Conservation (phyloP, 2,888 invertebrate species). For the Drosophila conformis region DNA sequence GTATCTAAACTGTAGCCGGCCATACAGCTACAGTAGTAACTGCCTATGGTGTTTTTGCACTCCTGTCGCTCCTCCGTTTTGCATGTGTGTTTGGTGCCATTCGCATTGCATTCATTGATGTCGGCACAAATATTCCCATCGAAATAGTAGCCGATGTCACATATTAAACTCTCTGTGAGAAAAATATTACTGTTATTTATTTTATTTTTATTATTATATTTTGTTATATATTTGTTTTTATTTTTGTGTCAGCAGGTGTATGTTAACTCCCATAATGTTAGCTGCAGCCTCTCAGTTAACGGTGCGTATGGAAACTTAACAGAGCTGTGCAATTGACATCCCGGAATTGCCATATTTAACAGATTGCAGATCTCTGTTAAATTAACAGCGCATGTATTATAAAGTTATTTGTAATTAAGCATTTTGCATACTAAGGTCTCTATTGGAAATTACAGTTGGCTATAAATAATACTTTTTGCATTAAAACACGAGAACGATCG, state of each 20-base stretch:
- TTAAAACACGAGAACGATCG: background rate
- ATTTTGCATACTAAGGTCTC: background rate
- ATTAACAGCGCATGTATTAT: background rate
- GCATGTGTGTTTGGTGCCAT: slow-evolving; percentile 86
- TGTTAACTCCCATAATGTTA: background rate
- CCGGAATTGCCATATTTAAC: background rate
- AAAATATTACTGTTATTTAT: background rate
- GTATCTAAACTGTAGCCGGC: slow-evolving; percentile 88
- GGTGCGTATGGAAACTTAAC: background rate
- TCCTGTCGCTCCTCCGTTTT: slow-evolving; percentile 87
- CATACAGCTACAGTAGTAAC: slow-evolving; percentile 88
- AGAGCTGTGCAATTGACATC: background rate
- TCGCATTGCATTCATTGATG: slow-evolving; percentile 88
- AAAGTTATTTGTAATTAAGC: background rate
- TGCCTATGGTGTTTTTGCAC: slow-evolving; percentile 90
- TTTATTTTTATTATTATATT: background rate
- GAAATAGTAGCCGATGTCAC: slow-evolving; percentile 73
- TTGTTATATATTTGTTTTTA: background rate
- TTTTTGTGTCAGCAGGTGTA: background rate
- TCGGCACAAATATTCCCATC: slow-evolving; percentile 85
- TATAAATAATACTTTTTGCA: background rate
- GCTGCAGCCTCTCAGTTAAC: background rate
- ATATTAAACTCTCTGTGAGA: slow-evolving; percentile 39
- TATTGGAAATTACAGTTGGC: background rate
- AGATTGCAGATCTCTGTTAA: background rate